Conservation (phyloP, 2,888 invertebrate species). For the Stenodera caucasica region DNA sequence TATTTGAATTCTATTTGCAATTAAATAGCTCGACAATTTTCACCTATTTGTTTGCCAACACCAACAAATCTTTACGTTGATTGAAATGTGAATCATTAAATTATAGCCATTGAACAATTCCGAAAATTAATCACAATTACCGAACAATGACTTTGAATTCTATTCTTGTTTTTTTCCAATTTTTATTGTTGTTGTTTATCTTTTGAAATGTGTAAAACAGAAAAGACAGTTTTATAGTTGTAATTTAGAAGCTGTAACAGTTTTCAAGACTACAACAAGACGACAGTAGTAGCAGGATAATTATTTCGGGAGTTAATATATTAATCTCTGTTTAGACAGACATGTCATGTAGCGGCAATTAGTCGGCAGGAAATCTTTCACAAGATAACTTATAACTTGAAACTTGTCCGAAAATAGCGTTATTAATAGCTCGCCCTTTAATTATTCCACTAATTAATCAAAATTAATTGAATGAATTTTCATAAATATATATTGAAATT, state of each 20-base stretch:
- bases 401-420: background rate
- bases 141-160: background rate
- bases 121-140: too few relatives aligned
- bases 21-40: constrained; percentile 16
- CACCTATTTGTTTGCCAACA: constrained; percentile 34
- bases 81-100: constrained; percentile 28
- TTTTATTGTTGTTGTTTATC: background rate
- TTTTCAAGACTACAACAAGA: constrained; percentile 10
- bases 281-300: constrained; percentile 25
- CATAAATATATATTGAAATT: background rate
- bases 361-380: constrained; percentile 51
- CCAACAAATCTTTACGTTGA: constrained; percentile 19
- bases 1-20: constrained; percentile 53
- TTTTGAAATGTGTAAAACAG: background rate
- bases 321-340: constrained; percentile 53
- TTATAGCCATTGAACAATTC: too few relatives aligned
- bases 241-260: constrained; percentile 15
- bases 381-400: constrained; percentile 29
- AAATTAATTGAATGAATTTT: background rate
- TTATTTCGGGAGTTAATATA: constrained; percentile 47
- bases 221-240: constrained; percentile 6
- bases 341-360: constrained; percentile 53
- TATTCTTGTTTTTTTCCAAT: too few relatives aligned
- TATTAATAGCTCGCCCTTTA: constrained; percentile 5
- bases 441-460: constrained; percentile 7